These are phyloP conservation scores for Parauchenoglanis ngamensis DNA, from an alignment of 2,797 vertebrate species.

Conservation along the genomic window DNA sequence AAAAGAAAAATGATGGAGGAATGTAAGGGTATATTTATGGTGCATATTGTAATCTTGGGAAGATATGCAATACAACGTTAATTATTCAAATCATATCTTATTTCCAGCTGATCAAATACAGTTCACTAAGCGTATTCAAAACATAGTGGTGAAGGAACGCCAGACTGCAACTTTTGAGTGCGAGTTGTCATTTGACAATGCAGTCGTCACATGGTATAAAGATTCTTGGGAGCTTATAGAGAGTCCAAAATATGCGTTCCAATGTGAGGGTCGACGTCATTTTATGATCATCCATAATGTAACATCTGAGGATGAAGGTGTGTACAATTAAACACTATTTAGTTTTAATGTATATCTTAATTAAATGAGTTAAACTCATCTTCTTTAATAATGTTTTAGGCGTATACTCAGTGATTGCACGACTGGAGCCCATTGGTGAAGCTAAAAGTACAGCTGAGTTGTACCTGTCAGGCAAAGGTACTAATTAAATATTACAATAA, in stretches of 20 bases:
- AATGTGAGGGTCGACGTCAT: constrained; percentile 90
- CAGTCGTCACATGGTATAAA: constrained; percentile 97
- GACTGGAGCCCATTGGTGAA: constrained; percentile 87
- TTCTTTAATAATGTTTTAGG: constrained; percentile 72
- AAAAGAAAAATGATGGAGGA: constrained; percentile 16
- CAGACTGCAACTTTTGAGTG: constrained; percentile 98
- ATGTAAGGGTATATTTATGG: neutral
- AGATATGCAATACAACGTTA: constrained; percentile 1
- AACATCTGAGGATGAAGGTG: constrained; percentile 96
- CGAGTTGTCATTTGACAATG: constrained; percentile 96
- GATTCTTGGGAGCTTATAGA: constrained; percentile 91
- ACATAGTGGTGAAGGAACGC: constrained; percentile 93
- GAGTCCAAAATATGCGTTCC: constrained; percentile 94
- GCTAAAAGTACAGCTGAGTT: constrained; percentile 90
- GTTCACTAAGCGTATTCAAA: constrained; percentile 98
- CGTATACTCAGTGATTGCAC: constrained; percentile 89
- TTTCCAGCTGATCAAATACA: constrained; percentile 96
- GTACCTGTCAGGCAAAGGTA: constrained; percentile 90
- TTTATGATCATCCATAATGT: constrained; percentile 98
- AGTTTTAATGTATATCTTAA: constrained; percentile 16
- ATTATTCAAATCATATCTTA: constrained; percentile 52
- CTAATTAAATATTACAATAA: constrained; percentile 46
- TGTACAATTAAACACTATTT: constrained; percentile 58
- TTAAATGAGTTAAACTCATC: constrained; percentile 28
- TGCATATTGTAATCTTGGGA: neutral